Evolutionary conservation across 1,140 invertebrate genomes (phyloP), one percentile per base, ranked within the genome.

Genomic region (Papilio dardanus): DNA sequence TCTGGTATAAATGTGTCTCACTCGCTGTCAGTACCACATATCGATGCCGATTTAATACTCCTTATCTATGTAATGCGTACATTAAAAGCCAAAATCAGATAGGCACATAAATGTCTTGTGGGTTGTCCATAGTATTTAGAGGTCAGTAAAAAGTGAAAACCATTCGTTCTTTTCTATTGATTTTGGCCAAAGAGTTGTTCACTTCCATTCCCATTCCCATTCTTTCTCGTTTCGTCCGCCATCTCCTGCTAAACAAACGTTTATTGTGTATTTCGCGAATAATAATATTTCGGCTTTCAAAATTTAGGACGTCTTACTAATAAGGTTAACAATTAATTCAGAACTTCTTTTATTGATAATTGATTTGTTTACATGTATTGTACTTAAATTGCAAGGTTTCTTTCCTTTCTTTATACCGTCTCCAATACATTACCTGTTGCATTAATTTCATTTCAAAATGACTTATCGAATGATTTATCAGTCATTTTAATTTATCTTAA

Each of bases 271-370:
- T 28, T 28, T 62, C 24, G 30, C 24, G 28, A 28, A 1, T 28
- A 62, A 28, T 62, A 28, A 14, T 5, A 28, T 62, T 16, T 28
- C 30, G 24, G 50, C 16, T 14, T 28, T 28, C 10, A 62, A 62
- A 62, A 28, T 62, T 62, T 24, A 62, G 24, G 24, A 62, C 10
- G 10, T 30, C 3, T 30, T 62, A 62, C 24, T 62, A 28, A 62
- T 28, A 28, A 62, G 54, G 54, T 62, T 62, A 62, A 62, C 8
- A 28, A 62, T 62, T 62, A 62, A 28, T 58, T 12, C 50, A 58
- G 21, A 50, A 24, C 21, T 12, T 58, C 2, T 24, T 62, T 28
- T 4, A 62, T 62, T 28, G 24, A 6, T 7, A 21, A 50, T 12
- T 24, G 16, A 24, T 10, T 24, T 46, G 21, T 12, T 24, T 54